Evolutionary conservation across 1,140 invertebrate genomes (phyloP), one percentile per base, ranked within the genome.

Genomic region (Pseudomyrmex dendroicus): DNA sequence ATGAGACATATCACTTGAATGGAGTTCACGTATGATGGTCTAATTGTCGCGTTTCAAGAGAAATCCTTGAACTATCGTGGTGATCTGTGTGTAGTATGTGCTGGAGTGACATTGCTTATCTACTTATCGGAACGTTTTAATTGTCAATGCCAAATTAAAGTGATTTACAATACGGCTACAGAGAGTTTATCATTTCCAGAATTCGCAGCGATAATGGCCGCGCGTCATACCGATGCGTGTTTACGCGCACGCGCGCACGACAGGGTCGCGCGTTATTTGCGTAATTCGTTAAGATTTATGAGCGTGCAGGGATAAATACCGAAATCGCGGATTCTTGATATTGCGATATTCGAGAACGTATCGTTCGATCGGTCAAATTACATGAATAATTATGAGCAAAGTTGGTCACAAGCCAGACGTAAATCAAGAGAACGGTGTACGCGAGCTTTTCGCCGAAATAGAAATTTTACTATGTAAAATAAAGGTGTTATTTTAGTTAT

Each of bases 241-340:
- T 25, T 25, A 52, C 44, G 5, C 46, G 50, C 44, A 17, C 7
- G 56, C 48, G 25, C 22, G 17, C 7, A 78, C 73, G 46, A 57
- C 50, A 52, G 25, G 15, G 15, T 13, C 35, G 35, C 35, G 72
- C 54, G 25, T 76, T 76, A 84, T 73, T 84, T 46, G 52, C 54
- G 46, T 61, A 82, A 87, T 80, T 87, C 68, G 73, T 48, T 9
- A 59, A 73, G 77, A 88, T 88, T 87, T 87, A 88, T 70, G 46
- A 70, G 73, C 62, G 73, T 46, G 73, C 67, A 61, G 72, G 86
- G 86, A 88, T 88, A 87, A 87, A 87, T 87, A 76, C 76, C 82
- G 78, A 88, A 88, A 83, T 87, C 67, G 66, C 56, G 52, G 73
- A 88, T 78, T 76, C 54, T 86, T 86, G 85, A 87, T 87, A 87